Evolutionary conservation across 2,888 invertebrate species (phyloP), one percentile per base, ranked within the genome.

Genomic region (Monoplex corrugatus): DNA sequence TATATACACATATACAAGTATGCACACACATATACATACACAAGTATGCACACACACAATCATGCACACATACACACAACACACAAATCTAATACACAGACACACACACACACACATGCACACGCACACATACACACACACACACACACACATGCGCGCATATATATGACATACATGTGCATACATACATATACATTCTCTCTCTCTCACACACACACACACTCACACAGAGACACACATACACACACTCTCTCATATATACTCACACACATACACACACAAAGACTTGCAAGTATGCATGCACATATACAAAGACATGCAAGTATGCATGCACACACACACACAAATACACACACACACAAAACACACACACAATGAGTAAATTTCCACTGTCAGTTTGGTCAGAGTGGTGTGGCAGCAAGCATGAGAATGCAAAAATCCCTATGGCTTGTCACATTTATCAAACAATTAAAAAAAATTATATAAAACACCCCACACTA

Each of bases 11-110:
- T 35, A 35, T 13, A 78, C 78, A 19, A 23, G 40, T 35, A 83
- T 13, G n/a, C 45, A 6, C 83, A 83, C 2, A 13, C 40, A 45
- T 32, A 32, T 8, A 28, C 83, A 32, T 8, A n/a, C 83, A n/a
- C 44, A 40, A 2, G 35, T 6, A 83, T 6, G 45, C n/a, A n/a
- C 40, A 45, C 83, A 83, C 83, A 45, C 19, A 83, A 44, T 45
- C 83, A 83, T 16, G 19, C 45, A 83, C 83, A 44, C 44, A 83
- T 32, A 83, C 45, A 83, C 83, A 83, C 83, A 83, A 83, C 83
- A 83, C 83, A 83, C 32, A 8, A 38, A 80, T 16, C 35, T 5
- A 6, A 83, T n/a, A 83, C 32, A 83, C 44, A 83, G n/a, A 45
- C 32, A 10, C n/a, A 83, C 45, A 83, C 8, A 45, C 45, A 45